Evolutionary conservation across 2,113 vertebrate genomes (phyloP).

Genomic region (Hydrochoerus hydrochaeris): DNA sequence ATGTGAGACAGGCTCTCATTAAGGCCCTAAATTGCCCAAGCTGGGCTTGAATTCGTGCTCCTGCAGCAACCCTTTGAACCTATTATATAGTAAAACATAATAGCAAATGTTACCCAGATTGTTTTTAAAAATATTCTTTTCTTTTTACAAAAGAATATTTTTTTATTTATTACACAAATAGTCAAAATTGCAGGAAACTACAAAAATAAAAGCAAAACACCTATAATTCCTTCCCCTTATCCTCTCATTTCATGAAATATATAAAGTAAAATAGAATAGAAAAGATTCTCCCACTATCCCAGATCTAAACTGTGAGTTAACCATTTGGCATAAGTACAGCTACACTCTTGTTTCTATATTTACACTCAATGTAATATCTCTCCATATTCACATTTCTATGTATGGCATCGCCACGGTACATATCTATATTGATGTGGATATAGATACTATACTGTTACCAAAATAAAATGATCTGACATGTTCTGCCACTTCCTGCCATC

Average conservation of each 20-base stretch:
- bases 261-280: not conserved
- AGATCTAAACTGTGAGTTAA: not conserved
- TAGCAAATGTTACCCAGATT: not conserved
- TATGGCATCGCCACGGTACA: not conserved
- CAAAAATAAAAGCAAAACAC: not conserved
- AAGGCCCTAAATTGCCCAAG: not conserved
- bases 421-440: not conserved
- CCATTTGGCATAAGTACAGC: not conserved
- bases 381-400: not conserved
- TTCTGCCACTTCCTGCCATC: not conserved
- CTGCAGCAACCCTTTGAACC: not conserved
- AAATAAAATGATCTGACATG: not conserved
- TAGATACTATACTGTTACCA: not conserved
- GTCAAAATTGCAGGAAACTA: not conserved
- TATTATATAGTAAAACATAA: not conserved
- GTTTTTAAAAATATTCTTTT: not conserved
- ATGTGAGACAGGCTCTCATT: not conserved
- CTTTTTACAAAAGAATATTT: conserved; percentile 2
- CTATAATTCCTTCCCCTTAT: not conserved
- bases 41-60: not conserved
- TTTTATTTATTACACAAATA: not conserved
- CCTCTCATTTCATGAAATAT: not conserved
- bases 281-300: not conserved
- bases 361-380: not conserved
- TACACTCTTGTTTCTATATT: not conserved